Evolutionary conservation across 2,113 vertebrate genomes (phyloP).

Genomic region (Chaenocephalus aceratus): DNA sequence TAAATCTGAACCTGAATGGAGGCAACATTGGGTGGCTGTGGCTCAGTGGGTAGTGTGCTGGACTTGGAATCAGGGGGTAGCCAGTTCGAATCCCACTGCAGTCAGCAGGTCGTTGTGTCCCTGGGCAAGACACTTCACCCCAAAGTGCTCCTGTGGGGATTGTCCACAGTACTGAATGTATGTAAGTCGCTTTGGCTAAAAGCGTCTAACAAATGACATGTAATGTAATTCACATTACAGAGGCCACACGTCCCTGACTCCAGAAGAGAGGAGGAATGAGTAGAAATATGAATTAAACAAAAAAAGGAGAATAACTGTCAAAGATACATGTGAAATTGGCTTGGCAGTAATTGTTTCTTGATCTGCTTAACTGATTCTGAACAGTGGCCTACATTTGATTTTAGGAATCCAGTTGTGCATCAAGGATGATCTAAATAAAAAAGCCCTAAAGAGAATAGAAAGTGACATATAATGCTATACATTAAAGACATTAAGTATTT

Average conservation of each 20-base stretch:
- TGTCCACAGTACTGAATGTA: no score
- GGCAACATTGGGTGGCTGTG: not conserved
- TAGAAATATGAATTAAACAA: not conserved
- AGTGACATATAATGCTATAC: not conserved
- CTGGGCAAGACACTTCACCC: no score
- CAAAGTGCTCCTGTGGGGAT: no score
- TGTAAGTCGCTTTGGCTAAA: no score
- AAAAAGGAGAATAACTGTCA: not conserved
- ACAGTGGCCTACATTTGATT: not conserved
- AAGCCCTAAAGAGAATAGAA: not conserved
- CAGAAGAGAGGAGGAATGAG: not conserved
- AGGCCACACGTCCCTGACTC: not conserved
- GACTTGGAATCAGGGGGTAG: no score
- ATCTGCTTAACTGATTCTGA: not conserved
- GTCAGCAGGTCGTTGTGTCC: no score
- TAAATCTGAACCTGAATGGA: not conserved
- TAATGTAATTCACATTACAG: not conserved
- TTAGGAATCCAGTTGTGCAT: not conserved
- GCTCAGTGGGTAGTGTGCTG: no score
- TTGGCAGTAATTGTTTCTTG: not conserved
- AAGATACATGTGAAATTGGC: no score
- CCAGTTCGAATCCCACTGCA: no score
- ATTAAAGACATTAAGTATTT: not conserved
- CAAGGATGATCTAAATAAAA: not conserved
- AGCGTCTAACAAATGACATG: no score